phyloP scores from a whole-genome alignment of 2,888 invertebrate species.

The Orthosia cruda region DNA sequence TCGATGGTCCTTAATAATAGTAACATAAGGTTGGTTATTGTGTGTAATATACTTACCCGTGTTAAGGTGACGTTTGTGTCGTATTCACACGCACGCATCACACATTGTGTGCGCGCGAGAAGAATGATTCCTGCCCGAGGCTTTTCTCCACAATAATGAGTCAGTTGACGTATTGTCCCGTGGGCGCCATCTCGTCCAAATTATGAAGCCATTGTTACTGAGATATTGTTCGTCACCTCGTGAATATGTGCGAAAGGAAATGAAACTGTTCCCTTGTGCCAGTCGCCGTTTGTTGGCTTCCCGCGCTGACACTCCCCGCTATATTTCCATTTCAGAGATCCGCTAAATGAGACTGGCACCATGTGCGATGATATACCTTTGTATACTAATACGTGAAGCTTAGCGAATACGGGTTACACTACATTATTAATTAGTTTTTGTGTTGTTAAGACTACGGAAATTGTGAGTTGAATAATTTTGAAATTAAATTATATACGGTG shows the following conservation, averaged over 20 bases:
- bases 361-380: slow-evolving; percentile 59
- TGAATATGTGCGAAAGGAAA: slow-evolving; percentile 90
- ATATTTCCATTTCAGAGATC: slow-evolving; percentile 72
- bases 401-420: slow-evolving; percentile 47
- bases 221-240: slow-evolving; percentile 88
- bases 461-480: slow-evolving; percentile 33
- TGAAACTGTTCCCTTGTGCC: slow-evolving; percentile 85
- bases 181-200: slow-evolving; percentile 87
- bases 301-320: slow-evolving; percentile 68
- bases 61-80: slow-evolving; percentile 48
- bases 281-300: slow-evolving; percentile 80
- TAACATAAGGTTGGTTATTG: slow-evolving; percentile 30
- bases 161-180: slow-evolving; percentile 89
- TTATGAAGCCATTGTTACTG: slow-evolving; percentile 89
- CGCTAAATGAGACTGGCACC: slow-evolving; percentile 66
- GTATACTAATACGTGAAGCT: slow-evolving; percentile 57
- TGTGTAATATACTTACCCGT: slow-evolving; percentile 7
- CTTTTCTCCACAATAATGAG: slow-evolving; percentile 89
- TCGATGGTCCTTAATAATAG: slow-evolving; percentile 25
- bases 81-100: slow-evolving; percentile 77
- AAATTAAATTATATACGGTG: slow-evolving; percentile 29
- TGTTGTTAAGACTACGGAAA: slow-evolving; percentile 33
- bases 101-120: slow-evolving; percentile 80
- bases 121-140: slow-evolving; percentile 85
- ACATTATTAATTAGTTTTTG: slow-evolving; percentile 56